Percentiles rank a stretch among this genome's conserved stretches.
Evolutionary conservation across 2,113 vertebrate species (phyloP).

Genomic region (Engraulis encrasicolus): DNA sequence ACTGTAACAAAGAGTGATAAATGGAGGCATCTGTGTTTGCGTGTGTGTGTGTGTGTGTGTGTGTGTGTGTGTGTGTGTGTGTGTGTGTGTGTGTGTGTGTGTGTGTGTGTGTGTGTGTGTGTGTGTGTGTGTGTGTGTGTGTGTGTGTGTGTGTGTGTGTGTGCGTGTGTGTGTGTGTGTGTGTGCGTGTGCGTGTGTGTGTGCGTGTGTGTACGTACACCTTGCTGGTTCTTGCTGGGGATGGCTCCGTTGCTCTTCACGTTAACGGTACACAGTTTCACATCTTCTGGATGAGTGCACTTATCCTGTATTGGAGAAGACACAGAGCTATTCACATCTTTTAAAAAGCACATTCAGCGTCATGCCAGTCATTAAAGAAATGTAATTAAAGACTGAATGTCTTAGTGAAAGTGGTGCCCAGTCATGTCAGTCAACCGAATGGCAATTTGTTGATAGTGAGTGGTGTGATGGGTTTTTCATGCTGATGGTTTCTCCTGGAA

Average conservation of each 20-base stretch:
- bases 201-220: constrained; percentile 85
- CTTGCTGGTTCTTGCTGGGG: constrained; percentile 94
- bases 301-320: constrained; percentile 67
- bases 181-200: too few species aligned
- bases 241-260: constrained; percentile 96
- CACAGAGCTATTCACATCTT: background rate
- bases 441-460: background rate
- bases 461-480: background rate
- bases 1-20: background rate
- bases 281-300: constrained; percentile 96
- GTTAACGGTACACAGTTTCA: constrained; percentile 94
- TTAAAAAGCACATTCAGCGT: background rate
- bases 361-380: background rate
- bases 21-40: too few species aligned
- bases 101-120: too few species aligned
- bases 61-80: too few species aligned
- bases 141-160: too few species aligned
- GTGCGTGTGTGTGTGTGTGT: too few species aligned
- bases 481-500: too few species aligned
- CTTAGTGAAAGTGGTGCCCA: background rate
- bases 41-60: too few species aligned
- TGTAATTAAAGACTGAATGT: background rate
- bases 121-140: too few species aligned
- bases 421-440: background rate
- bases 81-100: too few species aligned